Conservation (phyloP, 2,888 invertebrate genomes). For the Koerneria pararmatus region DNA sequence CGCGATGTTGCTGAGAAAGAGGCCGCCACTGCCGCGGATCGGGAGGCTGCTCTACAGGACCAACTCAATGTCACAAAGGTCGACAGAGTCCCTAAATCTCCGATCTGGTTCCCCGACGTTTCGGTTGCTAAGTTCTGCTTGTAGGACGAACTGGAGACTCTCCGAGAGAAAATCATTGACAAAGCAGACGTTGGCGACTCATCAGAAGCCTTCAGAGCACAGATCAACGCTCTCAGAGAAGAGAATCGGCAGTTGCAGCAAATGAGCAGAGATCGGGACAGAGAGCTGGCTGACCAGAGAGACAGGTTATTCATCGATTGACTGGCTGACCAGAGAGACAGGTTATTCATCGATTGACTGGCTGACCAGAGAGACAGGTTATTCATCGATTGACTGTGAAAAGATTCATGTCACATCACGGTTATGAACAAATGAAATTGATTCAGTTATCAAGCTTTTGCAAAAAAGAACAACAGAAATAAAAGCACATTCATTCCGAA, state of each 20-base stretch:
- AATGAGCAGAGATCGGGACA: conserved; percentile 48
- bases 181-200: conserved; percentile 36
- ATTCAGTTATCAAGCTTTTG: too few relatives aligned
- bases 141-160: conserved; percentile 46
- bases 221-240: conserved; percentile 54
- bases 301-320: conserved; percentile 37
- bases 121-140: conserved; percentile 31
- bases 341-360: conserved; percentile 37
- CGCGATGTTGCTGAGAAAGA: conserved; percentile 13
- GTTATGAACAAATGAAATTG: too few relatives aligned
- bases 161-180: conserved; percentile 47
- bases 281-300: conserved; percentile 53
- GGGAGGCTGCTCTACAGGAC: conserved; percentile 15
- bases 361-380: conserved; percentile 49
- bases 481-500: too few relatives aligned
- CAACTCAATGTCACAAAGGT: conserved; percentile 20
- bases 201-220: conserved; percentile 44
- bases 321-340: conserved; percentile 52
- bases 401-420: too few relatives aligned
- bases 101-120: conserved; percentile 53
- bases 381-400: too few relatives aligned
- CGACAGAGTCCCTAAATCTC: conserved; percentile 25
- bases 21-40: conserved; percentile 13
- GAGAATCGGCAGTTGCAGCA: conserved; percentile 54
- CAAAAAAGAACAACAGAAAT: too few relatives aligned